Conservation (phyloP, 2,888 invertebrate genomes). For the Synergus umbraculus region DNA sequence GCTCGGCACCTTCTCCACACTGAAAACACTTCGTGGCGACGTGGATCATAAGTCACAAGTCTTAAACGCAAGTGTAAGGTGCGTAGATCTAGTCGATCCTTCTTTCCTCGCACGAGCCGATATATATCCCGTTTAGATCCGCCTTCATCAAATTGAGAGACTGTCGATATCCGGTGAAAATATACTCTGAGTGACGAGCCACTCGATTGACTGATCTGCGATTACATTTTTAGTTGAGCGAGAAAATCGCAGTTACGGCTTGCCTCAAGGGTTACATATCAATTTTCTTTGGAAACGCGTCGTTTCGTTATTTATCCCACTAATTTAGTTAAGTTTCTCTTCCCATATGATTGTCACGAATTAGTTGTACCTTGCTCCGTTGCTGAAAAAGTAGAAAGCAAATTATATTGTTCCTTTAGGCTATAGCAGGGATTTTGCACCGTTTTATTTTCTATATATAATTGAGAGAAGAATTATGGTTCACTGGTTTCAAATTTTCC, state of each 20-base stretch:
- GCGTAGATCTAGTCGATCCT: conserved; percentile 36
- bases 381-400: conserved; percentile 14
- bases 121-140: conserved; percentile 41
- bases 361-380: not conserved
- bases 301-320: conserved; percentile 11
- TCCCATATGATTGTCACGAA: conserved; percentile 14
- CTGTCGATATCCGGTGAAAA: conserved; percentile 43
- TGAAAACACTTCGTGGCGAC: conserved; percentile 43
- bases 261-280: conserved; percentile 9
- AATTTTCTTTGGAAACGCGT: conserved; percentile 18
- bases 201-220: not conserved
- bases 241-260: not conserved
- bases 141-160: conserved; percentile 11
- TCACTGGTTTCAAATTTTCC: too few relatives aligned
- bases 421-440: not conserved
- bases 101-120: conserved; percentile 45
- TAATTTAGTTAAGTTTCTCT: conserved; percentile 30
- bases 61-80: conserved; percentile 45
- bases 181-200: conserved; percentile 43
- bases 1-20: conserved; percentile 49
- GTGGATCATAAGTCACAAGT: conserved; percentile 52
- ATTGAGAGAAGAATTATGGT: not conserved
- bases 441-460: not conserved
- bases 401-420: not conserved
- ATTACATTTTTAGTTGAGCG: conserved; percentile 1